A percentile compares a stretch with the other conserved stretches of the same genome.
phyloP scores from a whole-genome alignment of 2,888 invertebrate genomes.

The Brachyopa scutellaris region DNA sequence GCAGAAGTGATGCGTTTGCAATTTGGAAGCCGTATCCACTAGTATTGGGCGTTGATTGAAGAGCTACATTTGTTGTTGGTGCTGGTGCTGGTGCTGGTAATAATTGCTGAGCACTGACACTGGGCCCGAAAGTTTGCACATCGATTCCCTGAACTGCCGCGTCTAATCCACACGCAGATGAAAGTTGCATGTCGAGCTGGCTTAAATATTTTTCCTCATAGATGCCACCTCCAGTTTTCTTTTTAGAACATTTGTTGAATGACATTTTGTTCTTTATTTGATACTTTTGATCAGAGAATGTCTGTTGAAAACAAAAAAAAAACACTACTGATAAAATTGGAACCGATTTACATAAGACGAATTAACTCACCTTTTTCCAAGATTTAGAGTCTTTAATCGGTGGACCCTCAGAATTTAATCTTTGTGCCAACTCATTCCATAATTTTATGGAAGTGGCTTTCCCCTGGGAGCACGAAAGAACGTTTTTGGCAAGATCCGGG shows the following conservation, averaged over 20 bases:
- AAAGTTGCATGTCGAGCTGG: background rate
- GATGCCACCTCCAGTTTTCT: background rate
- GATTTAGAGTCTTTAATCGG: background rate
- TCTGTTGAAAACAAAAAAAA: too few relatives aligned
- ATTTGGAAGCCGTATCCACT: too few relatives aligned
- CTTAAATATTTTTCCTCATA: background rate
- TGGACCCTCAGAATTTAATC: background rate
- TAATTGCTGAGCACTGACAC: background rate
- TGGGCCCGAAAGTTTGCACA: background rate
- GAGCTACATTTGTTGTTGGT: too few relatives aligned
- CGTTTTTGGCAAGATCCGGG: background rate
- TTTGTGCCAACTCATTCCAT: too few relatives aligned
- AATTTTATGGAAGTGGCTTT: background rate
- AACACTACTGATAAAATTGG: background rate
- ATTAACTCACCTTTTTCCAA: slow-evolving; percentile 2
- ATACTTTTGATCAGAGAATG: background rate
- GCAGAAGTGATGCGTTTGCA: too few relatives aligned
- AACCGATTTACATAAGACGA: background rate
- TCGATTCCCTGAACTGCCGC: background rate
- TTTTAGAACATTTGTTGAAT: background rate
- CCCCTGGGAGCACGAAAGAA: background rate
- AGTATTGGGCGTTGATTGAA: too few relatives aligned
- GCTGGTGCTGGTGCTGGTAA: background rate
- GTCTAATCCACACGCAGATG: background rate
- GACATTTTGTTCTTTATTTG: background rate